These are phyloP conservation scores for Anaspis maculata DNA, from an alignment of 2,888 invertebrate genomes.

Conservation along the genomic window DNA sequence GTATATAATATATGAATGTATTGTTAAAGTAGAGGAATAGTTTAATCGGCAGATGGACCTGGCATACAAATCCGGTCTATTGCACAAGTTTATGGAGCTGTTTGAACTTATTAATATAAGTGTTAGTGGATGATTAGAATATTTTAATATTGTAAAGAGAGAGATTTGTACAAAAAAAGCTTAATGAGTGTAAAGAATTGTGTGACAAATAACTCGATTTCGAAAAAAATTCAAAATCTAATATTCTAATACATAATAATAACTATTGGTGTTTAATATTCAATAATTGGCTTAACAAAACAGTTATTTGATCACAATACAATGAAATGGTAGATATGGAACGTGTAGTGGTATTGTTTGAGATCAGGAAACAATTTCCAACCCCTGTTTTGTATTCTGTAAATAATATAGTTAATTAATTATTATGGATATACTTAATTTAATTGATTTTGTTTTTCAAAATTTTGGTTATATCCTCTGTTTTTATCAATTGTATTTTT, in stretches of 20 bases:
- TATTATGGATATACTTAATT: constrained; percentile 23
- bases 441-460: constrained; percentile 9
- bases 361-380: constrained; percentile 33
- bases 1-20: constrained; percentile 21
- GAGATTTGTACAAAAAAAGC: constrained; percentile 24
- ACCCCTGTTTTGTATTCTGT: constrained; percentile 27
- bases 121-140: constrained; percentile 39
- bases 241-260: constrained; percentile 30
- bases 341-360: constrained; percentile 21
- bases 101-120: constrained; percentile 34
- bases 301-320: constrained; percentile 21
- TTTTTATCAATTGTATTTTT: too few species aligned
- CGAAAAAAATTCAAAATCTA: constrained; percentile 19
- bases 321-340: constrained; percentile 31
- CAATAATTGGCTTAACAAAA: constrained; percentile 18
- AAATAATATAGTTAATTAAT: constrained; percentile 29
- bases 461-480: too few species aligned
- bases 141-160: constrained; percentile 32
- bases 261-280: constrained; percentile 20
- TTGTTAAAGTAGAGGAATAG: constrained; percentile 32
- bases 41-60: constrained; percentile 18
- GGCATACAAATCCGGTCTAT: background rate
- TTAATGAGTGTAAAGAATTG: constrained; percentile 28
- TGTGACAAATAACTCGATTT: constrained; percentile 23
- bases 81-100: constrained; percentile 17